Evolutionary conservation across 2,113 vertebrate genomes (phyloP).

Genomic region (Stictonetta naevosa): DNA sequence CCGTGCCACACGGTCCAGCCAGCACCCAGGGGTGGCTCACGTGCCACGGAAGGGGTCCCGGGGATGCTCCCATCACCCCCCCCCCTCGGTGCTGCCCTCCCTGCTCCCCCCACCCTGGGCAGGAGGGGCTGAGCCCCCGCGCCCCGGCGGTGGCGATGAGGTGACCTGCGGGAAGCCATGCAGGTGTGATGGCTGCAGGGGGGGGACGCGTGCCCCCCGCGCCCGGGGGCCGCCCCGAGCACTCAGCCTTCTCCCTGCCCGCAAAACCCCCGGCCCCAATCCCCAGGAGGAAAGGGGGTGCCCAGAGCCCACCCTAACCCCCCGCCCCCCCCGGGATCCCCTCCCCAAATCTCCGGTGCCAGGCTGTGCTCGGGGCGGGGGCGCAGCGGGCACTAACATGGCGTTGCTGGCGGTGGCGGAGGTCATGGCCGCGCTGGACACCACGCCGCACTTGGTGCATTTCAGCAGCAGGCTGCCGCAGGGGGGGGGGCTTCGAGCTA

Average conservation of each 20-base stretch:
- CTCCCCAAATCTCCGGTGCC: not conserved
- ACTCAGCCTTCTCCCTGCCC: not conserved
- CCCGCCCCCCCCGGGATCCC: not conserved
- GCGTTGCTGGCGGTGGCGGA: constrained; percentile 92
- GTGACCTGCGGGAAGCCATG: constrained; percentile 26
- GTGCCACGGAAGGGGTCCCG: not conserved
- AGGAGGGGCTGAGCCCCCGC: not conserved
- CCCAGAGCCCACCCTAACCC: not conserved
- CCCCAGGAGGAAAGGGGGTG: not conserved
- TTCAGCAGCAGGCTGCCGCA: constrained; percentile 93
- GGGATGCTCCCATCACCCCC: not conserved
- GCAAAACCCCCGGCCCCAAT: fast-evolving
- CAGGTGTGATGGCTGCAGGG: not conserved
- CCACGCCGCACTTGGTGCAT: constrained; percentile 96
- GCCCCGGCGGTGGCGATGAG: not conserved
- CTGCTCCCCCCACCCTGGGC: not conserved
- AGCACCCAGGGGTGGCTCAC: not conserved
- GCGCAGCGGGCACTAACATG: constrained; percentile 88
- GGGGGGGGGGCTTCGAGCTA: constrained; percentile 76
- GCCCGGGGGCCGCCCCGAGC: not conserved
- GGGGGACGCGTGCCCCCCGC: not conserved
- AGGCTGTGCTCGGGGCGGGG: not conserved
- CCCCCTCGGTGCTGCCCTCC: not conserved
- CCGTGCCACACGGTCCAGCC: not conserved
- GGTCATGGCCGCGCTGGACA: constrained; percentile 93